Conservation (phyloP, 92 coral and sea anemone species). For the Hydrozoanthus gracilis region DNA sequence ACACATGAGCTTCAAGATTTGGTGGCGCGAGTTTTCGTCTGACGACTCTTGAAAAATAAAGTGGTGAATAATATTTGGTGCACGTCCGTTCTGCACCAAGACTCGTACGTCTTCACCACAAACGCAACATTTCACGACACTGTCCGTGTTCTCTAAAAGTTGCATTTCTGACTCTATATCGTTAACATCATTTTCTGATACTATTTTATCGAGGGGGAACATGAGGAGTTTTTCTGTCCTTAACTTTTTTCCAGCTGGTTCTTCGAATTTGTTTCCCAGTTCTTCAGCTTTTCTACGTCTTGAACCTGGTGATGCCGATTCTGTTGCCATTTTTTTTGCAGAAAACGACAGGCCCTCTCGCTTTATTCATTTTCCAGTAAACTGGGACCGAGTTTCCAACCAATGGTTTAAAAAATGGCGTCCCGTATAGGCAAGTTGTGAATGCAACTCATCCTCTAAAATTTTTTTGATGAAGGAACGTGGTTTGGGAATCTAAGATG, state of each 20-base stretch:
- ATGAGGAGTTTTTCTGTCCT: neutral
- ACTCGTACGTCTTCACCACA: constrained; percentile 39
- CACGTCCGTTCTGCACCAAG: constrained; percentile 15
- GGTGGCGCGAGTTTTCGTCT: constrained; percentile 16
- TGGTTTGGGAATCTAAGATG: neutral
- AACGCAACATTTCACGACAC: constrained; percentile 40
- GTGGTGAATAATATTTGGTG: constrained; percentile 43
- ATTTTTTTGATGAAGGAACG: neutral
- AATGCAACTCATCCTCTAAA: neutral
- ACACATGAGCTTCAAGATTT: constrained; percentile 39
- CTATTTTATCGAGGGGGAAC: constrained; percentile 44
- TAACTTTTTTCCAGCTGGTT: constrained; percentile 23
- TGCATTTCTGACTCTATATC: constrained; percentile 43
- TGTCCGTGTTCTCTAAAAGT: constrained; percentile 24
- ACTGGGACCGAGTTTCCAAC: constrained; percentile 8
- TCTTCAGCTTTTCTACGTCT: constrained; percentile 20
- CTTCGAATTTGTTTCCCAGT: neutral
- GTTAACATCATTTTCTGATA: constrained; percentile 36
- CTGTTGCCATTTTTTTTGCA: constrained; percentile 24
- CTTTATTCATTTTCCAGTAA: neutral
- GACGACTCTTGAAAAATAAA: constrained; percentile 45
- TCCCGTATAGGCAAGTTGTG: neutral
- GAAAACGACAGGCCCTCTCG: neutral
- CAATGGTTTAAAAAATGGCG: neutral
- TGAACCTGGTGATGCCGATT: neutral